Evolutionary conservation across 2,888 invertebrate species (phyloP), one percentile per base, ranked within the genome.

Genomic region (Scaptomyza caliginosa): DNA sequence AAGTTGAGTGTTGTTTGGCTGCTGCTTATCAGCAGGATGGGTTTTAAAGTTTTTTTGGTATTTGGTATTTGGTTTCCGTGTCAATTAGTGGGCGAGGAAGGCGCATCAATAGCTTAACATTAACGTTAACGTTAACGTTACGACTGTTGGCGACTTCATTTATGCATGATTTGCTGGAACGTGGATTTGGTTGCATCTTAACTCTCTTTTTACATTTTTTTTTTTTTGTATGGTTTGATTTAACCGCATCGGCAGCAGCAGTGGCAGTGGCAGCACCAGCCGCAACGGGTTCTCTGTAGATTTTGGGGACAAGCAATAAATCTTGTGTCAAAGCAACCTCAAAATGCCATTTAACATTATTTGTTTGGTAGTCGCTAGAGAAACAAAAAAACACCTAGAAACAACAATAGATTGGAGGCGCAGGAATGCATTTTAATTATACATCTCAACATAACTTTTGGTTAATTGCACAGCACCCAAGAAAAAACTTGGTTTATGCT

Each of bases 11-110:
- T 34, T 34, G 34, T 34, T 28, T 32, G 43, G 51, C 28, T 49
- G 42, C 36, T 34, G 56, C 74, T 77, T 74, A 74, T 74, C 74
- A 74, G 56, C 54, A 5, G 34, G 43, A 13, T 45, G 68, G 28
- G 34, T 34, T 34, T 34, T 26, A 21, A 36, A 24, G 42, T 11
- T 24, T 55, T 63, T 23, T 0, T 13, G 51, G 54, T 49, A 48
- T 32, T 38, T 32, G 34, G 59, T 52, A 63, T 52, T 40, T 62
- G 68, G 87, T 79, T 56, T 82, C 74, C 68, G 78, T 74, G 74
- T 89, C 88, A 88, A 88, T 88, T 88, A 89, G 88, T 86, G 72
- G 78, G 85, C 86, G 80, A 86, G 77, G 82, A 78, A 71, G 88
- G 82, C 87, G 88, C 88, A 87, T 86, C 85, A 88, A 85, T 85